A percentile compares a stretch with the other conserved stretches of the same genome.
Conservation (phyloP, 2,888 invertebrate genomes). For the Neelides folsomi region DNA sequence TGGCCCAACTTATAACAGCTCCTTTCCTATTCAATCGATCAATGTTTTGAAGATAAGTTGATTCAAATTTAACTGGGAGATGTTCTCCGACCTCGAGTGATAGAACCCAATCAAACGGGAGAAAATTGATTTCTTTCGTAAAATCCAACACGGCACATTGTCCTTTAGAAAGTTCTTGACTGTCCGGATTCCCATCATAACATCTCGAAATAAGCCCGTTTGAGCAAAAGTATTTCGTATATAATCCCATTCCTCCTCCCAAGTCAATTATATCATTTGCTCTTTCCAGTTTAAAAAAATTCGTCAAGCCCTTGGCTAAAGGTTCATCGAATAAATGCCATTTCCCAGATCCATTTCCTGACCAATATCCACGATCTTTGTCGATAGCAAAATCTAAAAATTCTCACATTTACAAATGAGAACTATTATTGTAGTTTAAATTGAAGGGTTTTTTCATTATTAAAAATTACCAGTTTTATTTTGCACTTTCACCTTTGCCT, state of each 20-base stretch:
- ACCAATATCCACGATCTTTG: no score
- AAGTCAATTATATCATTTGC: constrained; percentile 3
- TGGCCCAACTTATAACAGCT: constrained; percentile 20
- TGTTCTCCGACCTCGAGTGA: constrained; percentile 14
- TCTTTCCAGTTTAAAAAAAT: constrained; percentile 6
- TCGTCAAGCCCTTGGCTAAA: constrained; percentile 2
- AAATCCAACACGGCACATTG: constrained; percentile 10
- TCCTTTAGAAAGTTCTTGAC: constrained; percentile 9
- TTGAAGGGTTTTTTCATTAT: no score
- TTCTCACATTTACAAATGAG: no score
- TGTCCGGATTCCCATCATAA: constrained; percentile 14
- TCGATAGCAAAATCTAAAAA: no score
- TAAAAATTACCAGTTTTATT: background rate
- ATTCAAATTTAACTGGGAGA: constrained; percentile 9
- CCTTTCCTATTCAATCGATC: constrained; percentile 7
- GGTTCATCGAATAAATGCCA: constrained; percentile 3
- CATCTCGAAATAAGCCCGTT: constrained; percentile 4
- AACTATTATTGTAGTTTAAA: no score
- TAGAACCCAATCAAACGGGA: constrained; percentile 7
- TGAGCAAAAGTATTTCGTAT: constrained; percentile 2
- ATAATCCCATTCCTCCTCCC: constrained; percentile 10
- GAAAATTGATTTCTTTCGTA: constrained; percentile 7
- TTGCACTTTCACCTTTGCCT: background rate
- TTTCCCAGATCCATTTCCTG: background rate
- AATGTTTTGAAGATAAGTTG: constrained; percentile 5